These are phyloP conservation scores for Mycalesis mineus DNA, from an alignment of 2,888 invertebrate species.

Conservation along the genomic window DNA sequence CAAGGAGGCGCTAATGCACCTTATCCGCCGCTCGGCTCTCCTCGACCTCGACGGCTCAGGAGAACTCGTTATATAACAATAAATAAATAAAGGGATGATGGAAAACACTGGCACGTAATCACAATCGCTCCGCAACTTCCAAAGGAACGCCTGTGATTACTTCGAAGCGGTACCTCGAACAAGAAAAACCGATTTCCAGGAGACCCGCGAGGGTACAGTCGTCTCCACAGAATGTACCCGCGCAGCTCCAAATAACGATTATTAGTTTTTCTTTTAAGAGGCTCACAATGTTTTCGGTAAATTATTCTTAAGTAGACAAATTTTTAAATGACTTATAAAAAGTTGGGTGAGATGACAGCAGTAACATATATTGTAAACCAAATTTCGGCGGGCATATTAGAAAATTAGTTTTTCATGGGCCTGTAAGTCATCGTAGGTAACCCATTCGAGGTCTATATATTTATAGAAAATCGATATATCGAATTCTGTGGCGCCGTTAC, in stretches of 20 bases:
- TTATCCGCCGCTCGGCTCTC: conserved; percentile 53
- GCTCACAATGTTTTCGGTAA: conserved; percentile 58
- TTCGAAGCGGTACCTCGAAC: conserved; percentile 47
- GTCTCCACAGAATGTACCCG: conserved; percentile 53
- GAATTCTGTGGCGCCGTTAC: conserved; percentile 36
- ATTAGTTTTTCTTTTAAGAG: conserved; percentile 63
- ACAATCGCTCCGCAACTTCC: conserved; percentile 73
- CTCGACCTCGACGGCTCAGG: conserved; percentile 58
- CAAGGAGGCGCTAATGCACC: conserved; percentile 39
- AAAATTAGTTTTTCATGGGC: conserved; percentile 22
- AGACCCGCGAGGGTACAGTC: conserved; percentile 64
- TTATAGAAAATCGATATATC: conserved; percentile 33
- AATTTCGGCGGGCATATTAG: neutral
- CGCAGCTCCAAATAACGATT: conserved; percentile 48
- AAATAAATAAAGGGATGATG: conserved; percentile 46
- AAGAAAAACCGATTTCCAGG: conserved; percentile 56
- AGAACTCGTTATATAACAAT: conserved; percentile 56
- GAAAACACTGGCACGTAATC: conserved; percentile 60
- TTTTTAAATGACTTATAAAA: conserved; percentile 31
- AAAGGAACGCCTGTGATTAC: conserved; percentile 61
- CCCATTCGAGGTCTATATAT: conserved; percentile 27
- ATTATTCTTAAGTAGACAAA: conserved; percentile 33
- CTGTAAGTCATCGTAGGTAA: conserved; percentile 15
- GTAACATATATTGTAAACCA: neutral
- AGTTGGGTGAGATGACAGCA: conserved; percentile 30